phyloP scores from a whole-genome alignment of 2,797 vertebrate species.

The Channa striata region DNA sequence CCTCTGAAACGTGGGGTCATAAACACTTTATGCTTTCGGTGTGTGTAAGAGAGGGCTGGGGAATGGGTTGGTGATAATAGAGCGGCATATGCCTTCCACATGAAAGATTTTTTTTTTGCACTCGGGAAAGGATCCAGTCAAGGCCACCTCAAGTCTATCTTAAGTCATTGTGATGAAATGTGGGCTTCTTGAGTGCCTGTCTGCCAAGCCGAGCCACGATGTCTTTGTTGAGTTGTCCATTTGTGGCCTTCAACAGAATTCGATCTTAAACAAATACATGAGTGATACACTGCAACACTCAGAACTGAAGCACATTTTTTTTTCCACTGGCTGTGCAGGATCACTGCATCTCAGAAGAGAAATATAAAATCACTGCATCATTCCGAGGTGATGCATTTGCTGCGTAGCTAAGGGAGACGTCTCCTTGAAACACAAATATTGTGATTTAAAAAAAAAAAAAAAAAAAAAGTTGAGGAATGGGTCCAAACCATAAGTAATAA shows the following conservation, averaged over 20 bases:
- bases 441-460: constrained; percentile 34
- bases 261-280: constrained; percentile 13
- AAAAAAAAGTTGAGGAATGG: constrained; percentile 53
- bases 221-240: constrained; percentile 54
- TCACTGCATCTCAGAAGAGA: constrained; percentile 35
- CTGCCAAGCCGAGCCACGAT: constrained; percentile 57
- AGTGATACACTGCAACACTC: constrained; percentile 28
- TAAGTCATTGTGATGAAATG: constrained; percentile 63
- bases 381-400: constrained; percentile 53
- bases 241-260: constrained; percentile 60
- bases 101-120: constrained; percentile 61
- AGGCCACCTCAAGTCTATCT: constrained; percentile 68
- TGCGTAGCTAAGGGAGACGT: constrained; percentile 30
- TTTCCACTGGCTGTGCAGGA: constrained; percentile 4
- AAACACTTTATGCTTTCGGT: constrained; percentile 76
- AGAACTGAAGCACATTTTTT: constrained; percentile 45
- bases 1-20: constrained; percentile 73
- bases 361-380: constrained; percentile 22
- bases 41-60: constrained; percentile 35
- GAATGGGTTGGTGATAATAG: constrained; percentile 45
- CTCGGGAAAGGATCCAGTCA: constrained; percentile 65
- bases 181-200: constrained; percentile 57
- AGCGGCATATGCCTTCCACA: constrained; percentile 56
- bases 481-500: constrained; percentile 39
- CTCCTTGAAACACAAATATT: constrained; percentile 44